Conservation (phyloP, 1,140 invertebrate species). For the Drosophila willistoni region DNA sequence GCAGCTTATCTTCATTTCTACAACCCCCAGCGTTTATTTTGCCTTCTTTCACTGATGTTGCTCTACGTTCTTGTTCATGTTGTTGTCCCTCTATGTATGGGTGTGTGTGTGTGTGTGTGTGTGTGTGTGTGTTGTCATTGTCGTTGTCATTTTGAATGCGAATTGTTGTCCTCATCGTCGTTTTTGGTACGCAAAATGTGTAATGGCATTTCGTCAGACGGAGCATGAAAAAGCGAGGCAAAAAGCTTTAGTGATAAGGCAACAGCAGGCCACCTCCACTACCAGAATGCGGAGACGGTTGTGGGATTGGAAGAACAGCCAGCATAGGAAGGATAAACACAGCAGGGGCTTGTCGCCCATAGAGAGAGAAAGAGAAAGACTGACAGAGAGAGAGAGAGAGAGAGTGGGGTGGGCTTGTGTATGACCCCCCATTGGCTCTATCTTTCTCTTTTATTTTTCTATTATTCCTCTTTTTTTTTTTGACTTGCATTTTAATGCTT, state of each 20-base stretch:
- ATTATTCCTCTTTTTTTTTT: conserved; percentile 24
- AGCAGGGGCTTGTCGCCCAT: conserved; percentile 1
- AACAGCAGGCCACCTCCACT: not conserved
- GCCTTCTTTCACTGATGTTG: conserved; percentile 53
- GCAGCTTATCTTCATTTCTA: conserved; percentile 81
- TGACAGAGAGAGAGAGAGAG: not conserved
- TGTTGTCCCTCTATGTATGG: conserved; percentile 26
- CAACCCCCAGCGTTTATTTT: conserved; percentile 78
- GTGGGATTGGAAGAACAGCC: no score
- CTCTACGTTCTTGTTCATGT: conserved; percentile 48
- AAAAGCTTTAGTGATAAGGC: conserved; percentile 45
- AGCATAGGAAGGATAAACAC: conserved; percentile 8
- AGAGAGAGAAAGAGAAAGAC: not conserved
- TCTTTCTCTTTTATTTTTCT: not conserved
- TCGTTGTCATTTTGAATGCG: conserved; percentile 74
- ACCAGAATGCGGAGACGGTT: not conserved
- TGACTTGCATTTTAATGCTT: conserved; percentile 70
- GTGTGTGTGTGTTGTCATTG: conserved; percentile 55
- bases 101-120: conserved; percentile 38
- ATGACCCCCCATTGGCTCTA: not conserved
- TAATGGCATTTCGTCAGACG: conserved; percentile 79
- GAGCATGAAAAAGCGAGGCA: conserved; percentile 70
- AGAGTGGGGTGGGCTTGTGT: conserved; percentile 15
- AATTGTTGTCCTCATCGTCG: conserved; percentile 54
- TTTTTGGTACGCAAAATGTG: conserved; percentile 71